Base-by-base conservation (phyloP, 92 coral and sea anemone species). In the Siderastrea radians region DNA sequence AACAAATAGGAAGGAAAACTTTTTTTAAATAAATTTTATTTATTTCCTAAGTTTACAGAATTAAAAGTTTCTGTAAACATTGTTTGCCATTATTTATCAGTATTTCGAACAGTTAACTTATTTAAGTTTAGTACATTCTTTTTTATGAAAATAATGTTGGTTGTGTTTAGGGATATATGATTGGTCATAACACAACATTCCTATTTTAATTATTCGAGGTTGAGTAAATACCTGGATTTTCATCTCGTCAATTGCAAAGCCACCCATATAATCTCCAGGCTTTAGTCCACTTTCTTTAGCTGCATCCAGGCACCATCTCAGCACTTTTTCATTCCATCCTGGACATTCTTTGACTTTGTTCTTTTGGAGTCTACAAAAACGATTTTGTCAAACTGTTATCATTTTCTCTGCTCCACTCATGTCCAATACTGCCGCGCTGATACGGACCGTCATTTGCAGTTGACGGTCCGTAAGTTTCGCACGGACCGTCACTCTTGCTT, bases 201-300 rank as follows among this genome's bases (percentile, higher is more conserved):
- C 38, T 26, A 64, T 5, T 64, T 15, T 7, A 64, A 64, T 15
- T 64, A 64, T 64, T 64, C 69, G 1, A 64, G 12, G 12, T 64
- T 26, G 69, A 64, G 69, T 5, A 15, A 64, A 5, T 64, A 81
- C 86, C 86, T 82, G 76, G 17, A 68, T n/a, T 82, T 82, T 82
- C 86, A 82, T 82, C 53, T 82, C 79, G 38, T 26, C 38, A 26
- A 26, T 26, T 26, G 38, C 38, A 26, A 26, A 26, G 38, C 38
- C 86, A 3, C 87, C 87, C 77, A 72, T 64, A 14, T 51, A 82
- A 50, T 82, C 87, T 48, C 12, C 45, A 2, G 61, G 63, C 38
- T 50, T 69, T 2, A 82, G 48, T 0, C 58, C 63, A 16, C 10
- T 82, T 55, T 52, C 43, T 46, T 51, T 70, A 7, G 87, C 87